phyloP scores from a whole-genome alignment of 2,888 invertebrate species.

The Pyralis farinalis region DNA sequence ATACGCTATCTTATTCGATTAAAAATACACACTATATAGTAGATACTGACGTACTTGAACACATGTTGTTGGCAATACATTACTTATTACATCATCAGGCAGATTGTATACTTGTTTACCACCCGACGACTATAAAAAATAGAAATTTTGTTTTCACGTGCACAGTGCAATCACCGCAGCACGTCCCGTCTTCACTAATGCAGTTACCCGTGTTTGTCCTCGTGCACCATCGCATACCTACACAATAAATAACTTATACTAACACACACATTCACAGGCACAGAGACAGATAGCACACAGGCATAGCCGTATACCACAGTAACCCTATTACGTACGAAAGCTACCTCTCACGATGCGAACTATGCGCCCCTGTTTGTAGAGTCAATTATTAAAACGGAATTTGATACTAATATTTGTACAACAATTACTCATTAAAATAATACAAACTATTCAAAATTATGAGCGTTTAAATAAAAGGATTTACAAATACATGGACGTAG shows the following conservation, averaged over 20 bases:
- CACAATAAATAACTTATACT: conserved; percentile 17
- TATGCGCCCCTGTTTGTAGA: conserved; percentile 27
- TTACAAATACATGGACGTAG: too few relatives aligned
- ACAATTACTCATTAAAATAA: conserved; percentile 14
- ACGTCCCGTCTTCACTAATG: conserved; percentile 58
- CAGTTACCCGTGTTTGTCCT: conserved; percentile 33
- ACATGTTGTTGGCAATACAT: too few relatives aligned
- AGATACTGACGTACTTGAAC: too few relatives aligned
- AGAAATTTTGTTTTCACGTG: not conserved
- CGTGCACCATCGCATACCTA: too few relatives aligned
- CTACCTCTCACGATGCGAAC: conserved; percentile 20
- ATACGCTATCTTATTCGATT: too few relatives aligned
- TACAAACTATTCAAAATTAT: too few relatives aligned
- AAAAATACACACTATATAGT: too few relatives aligned
- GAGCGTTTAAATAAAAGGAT: too few relatives aligned
- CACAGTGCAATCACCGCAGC: conserved; percentile 43
- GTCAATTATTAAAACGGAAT: conserved; percentile 33
- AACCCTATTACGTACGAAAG: conserved; percentile 22
- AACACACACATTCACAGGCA: conserved; percentile 3
- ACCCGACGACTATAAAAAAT: too few relatives aligned
- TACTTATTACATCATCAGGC: too few relatives aligned
- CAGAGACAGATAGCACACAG: not conserved
- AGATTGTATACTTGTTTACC: too few relatives aligned
- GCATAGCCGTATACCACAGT: conserved; percentile 11
- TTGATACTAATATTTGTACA: conserved; percentile 29